Percentiles rank a stretch among this genome's conserved stretches.
These are phyloP conservation scores for Lysandra coridon DNA, from an alignment of 2,888 invertebrate genomes.

Conservation along the genomic window DNA sequence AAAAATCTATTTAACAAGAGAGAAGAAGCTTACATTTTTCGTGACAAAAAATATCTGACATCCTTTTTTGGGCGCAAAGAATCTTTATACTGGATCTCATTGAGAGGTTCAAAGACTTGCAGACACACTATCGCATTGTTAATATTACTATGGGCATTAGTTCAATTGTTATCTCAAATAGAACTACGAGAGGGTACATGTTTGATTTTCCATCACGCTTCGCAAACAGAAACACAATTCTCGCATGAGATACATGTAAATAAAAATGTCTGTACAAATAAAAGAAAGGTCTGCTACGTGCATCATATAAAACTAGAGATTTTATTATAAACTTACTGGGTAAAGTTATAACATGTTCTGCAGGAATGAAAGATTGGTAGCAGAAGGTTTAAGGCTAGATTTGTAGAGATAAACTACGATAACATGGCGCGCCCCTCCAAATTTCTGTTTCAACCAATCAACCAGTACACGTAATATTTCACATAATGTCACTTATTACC, in stretches of 20 bases:
- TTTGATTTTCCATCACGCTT: not conserved
- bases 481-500: too few relatives aligned
- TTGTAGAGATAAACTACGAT: too few relatives aligned
- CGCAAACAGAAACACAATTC: constrained; percentile 4
- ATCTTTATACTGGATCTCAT: not conserved
- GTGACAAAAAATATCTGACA: too few relatives aligned
- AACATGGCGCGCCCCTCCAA: too few relatives aligned
- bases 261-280: not conserved
- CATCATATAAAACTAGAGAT: not conserved
- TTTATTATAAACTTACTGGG: not conserved
- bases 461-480: too few relatives aligned
- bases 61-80: not conserved
- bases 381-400: not conserved
- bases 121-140: not conserved
- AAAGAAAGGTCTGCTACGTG: not conserved
- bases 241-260: not conserved
- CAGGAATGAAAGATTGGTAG: not conserved
- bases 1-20: not conserved
- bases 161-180: not conserved
- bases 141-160: not conserved
- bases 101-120: too few relatives aligned
- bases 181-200: not conserved
- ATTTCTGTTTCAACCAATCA: too few relatives aligned
- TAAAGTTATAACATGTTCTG: not conserved
- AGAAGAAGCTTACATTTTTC: too few relatives aligned